A percentile compares a stretch with the other conserved stretches of the same genome.
Evolutionary conservation across 2,888 invertebrate species (phyloP).

Genomic region (Drosophila paramelanica): DNA sequence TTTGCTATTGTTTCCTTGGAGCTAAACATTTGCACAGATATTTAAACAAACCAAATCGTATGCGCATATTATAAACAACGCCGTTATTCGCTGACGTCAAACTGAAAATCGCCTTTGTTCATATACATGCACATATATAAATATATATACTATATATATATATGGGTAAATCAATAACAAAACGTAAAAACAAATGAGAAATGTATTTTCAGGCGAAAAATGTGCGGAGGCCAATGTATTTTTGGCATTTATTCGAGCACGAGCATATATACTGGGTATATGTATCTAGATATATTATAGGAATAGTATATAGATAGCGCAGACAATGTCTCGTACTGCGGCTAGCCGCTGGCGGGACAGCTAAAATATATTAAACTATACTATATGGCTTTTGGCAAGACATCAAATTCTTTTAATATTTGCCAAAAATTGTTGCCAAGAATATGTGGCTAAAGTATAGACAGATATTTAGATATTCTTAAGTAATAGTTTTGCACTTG

Average conservation of each 20-base stretch:
- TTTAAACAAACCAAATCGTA: not conserved
- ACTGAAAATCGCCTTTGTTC: conserved; percentile 29
- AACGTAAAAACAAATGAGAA: conserved; percentile 41
- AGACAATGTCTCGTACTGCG: conserved; percentile 67
- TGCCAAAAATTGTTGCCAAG: conserved; percentile 27
- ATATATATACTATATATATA: conserved; percentile 16
- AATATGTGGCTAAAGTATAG: conserved; percentile 6
- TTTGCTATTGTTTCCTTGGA: conserved; percentile 29
- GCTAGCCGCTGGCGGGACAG: conserved; percentile 73
- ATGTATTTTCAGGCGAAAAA: conserved; percentile 52
- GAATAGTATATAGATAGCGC: conserved; percentile 24
- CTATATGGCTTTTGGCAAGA: conserved; percentile 51
- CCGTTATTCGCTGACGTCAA: conserved; percentile 52
- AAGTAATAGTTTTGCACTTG: not conserved
- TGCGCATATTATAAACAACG: conserved; percentile 42
- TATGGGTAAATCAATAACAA: conserved; percentile 55
- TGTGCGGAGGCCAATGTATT: conserved; percentile 61
- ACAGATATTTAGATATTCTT: conserved; percentile 4
- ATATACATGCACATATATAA: conserved; percentile 1
- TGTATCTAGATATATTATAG: conserved; percentile 20
- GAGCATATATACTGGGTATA: conserved; percentile 22
- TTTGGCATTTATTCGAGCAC: conserved; percentile 53
- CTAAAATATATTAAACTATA: conserved; percentile 42
- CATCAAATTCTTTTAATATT: conserved; percentile 38
- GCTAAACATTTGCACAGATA: conserved; percentile 15